These are phyloP conservation scores for Fistularia tabacaria DNA, from an alignment of 2,797 vertebrate genomes.

Conservation along the genomic window DNA sequence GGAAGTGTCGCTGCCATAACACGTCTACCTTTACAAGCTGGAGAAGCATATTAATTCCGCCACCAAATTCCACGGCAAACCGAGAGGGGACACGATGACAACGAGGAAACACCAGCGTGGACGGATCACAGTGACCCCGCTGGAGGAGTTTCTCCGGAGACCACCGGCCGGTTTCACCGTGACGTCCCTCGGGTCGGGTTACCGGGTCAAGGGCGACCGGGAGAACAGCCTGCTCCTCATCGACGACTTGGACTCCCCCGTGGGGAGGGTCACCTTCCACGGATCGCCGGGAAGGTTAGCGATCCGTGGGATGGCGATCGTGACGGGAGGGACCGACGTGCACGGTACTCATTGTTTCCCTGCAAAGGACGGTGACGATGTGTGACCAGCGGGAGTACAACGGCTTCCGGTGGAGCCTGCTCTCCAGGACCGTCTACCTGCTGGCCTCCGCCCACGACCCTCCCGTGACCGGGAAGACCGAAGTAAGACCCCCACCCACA, in stretches of 20 bases:
- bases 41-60: neutral
- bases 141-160: constrained; percentile 51
- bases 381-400: constrained; percentile 58
- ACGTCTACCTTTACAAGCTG: neutral
- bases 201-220: constrained; percentile 41
- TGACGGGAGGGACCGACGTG: neutral
- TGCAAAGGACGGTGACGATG: constrained; percentile 53
- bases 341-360: neutral
- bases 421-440: constrained; percentile 64
- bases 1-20: constrained; percentile 7
- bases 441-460: constrained; percentile 30
- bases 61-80: neutral
- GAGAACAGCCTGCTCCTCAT: constrained; percentile 59
- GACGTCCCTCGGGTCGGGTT: constrained; percentile 9
- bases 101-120: neutral
- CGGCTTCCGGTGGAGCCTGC: constrained; percentile 52
- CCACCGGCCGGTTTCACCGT: constrained; percentile 61
- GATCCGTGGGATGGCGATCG: too few relatives aligned
- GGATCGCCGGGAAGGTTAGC: constrained; percentile 62
- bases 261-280: constrained; percentile 48
- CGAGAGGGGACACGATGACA: neutral
- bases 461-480: neutral
- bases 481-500: too few relatives aligned
- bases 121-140: constrained; percentile 36
- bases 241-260: constrained; percentile 43